phyloP scores from a whole-genome alignment of 2,888 invertebrate genomes.

The Drosophila mayaguana region DNA sequence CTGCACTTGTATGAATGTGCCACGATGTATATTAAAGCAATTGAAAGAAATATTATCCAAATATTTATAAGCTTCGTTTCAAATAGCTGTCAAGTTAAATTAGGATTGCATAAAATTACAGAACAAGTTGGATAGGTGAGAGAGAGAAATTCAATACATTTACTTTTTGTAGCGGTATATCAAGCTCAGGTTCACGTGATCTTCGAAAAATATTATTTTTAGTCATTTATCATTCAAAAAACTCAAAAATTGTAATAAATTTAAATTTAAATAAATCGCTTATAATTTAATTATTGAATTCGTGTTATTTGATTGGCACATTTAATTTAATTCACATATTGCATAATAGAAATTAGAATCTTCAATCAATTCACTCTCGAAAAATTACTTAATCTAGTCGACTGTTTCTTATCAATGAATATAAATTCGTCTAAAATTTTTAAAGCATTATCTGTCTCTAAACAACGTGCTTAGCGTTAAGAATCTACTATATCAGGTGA shows the following conservation, averaged over 20 bases:
- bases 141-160: not conserved
- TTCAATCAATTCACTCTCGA: not conserved
- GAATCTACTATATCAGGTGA: not conserved
- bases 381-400: conserved; percentile 4
- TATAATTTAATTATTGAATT: not conserved
- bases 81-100: not conserved
- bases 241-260: not conserved
- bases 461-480: not conserved
- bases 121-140: not conserved
- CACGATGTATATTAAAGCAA: not conserved
- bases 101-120: not conserved
- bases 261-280: not conserved
- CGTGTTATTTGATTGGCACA: no score
- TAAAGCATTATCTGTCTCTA: not conserved
- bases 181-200: not conserved
- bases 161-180: not conserved
- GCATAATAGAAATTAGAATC: not conserved
- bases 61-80: not conserved
- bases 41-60: not conserved
- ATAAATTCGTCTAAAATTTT: conserved; percentile 5
- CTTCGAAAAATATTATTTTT: no score
- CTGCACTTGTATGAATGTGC: not conserved
- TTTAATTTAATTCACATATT: not conserved
- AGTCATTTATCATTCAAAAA: no score
- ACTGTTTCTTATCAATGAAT: conserved; percentile 18